phyloP scores from a whole-genome alignment of 2,888 invertebrate genomes.

The Bombylius major region DNA sequence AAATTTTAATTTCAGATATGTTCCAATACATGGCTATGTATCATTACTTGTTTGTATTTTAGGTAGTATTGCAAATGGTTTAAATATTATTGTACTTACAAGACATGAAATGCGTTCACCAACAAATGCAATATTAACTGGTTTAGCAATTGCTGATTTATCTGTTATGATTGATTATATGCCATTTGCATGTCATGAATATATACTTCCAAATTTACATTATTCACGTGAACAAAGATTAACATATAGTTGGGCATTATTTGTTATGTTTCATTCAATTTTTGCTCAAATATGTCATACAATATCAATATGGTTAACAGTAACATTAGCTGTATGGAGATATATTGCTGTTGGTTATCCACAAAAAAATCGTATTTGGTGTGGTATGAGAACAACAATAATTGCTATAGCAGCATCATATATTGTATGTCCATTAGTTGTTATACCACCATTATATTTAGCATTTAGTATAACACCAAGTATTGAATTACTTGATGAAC shows the following conservation, averaged over 20 bases:
- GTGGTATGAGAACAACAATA: conserved; percentile 64
- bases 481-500: conserved; percentile 37
- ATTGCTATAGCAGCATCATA: conserved; percentile 66
- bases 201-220: conserved; percentile 42
- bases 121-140: conserved; percentile 83
- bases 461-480: conserved; percentile 57
- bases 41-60: conserved; percentile 78
- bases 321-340: conserved; percentile 85
- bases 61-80: conserved; percentile 80
- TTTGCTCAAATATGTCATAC: conserved; percentile 82
- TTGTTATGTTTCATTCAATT: conserved; percentile 81
- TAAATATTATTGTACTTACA: conserved; percentile 83
- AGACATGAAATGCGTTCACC: conserved; percentile 83
- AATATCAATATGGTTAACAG: conserved; percentile 85
- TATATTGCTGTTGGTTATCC: conserved; percentile 77
- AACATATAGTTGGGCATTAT: conserved; percentile 66
- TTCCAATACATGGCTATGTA: conserved; percentile 68
- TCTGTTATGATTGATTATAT: conserved; percentile 93
- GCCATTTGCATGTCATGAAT: conserved; percentile 74
- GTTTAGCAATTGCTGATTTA: conserved; percentile 81
- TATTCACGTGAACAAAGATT: conserved; percentile 41
- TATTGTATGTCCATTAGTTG: conserved; percentile 64
- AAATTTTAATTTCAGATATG: conserved; percentile 42
- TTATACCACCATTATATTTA: conserved; percentile 57
- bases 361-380: conserved; percentile 68